Evolutionary conservation across 2,797 vertebrate species (phyloP), one percentile per base, ranked within the genome.

Genomic region (Melanotaenia nigrans): DNA sequence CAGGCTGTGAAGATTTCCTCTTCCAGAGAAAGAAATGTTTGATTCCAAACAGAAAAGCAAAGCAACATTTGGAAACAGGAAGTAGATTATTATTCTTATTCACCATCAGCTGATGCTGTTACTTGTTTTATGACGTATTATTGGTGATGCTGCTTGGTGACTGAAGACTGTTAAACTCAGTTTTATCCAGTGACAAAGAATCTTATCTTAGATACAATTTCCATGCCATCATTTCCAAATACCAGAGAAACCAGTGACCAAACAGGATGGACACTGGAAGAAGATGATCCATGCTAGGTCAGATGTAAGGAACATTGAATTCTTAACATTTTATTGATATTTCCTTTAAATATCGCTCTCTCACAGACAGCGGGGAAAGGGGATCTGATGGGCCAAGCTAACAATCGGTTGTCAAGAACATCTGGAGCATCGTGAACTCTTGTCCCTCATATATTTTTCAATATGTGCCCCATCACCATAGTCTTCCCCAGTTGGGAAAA

Each of bases 11-110:
- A 57, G n/a, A 54, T 28, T 36, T 33, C 45, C 13, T 13, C 4
- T 12, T 6, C 7, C 8, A n/a, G 25, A 66, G 28, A 64, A 18
- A 11, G 32, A 33, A 33, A 33, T 6, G 20, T 69, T 30, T 32
- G 30, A 49, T 8, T 18, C 62, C 65, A 59, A 22, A 24, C 20
- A 55, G 22, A 8, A 12, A 32, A 4, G 1, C 2, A 13, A 22
- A 33, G 32, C 32, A 57, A 53, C n/a, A 59, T 63, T 60, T 66
- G 45, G 36, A 67, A 62, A 69, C 4, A 12, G 5, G 33, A 22
- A 3, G 1, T 16, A 38, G 63, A 58, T 38, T 54, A 45, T 42
- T 4, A 1, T 45, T 20, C 1, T 45, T 38, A 1, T 2, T 7
- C 3, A 20, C 14, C 40, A 4, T 16, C 10, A 36, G 9, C 9